A percentile compares a stretch with the other conserved stretches of the same genome.
Evolutionary conservation across 2,797 vertebrate genomes (phyloP).

Genomic region (Spondyliosoma cantharus): DNA sequence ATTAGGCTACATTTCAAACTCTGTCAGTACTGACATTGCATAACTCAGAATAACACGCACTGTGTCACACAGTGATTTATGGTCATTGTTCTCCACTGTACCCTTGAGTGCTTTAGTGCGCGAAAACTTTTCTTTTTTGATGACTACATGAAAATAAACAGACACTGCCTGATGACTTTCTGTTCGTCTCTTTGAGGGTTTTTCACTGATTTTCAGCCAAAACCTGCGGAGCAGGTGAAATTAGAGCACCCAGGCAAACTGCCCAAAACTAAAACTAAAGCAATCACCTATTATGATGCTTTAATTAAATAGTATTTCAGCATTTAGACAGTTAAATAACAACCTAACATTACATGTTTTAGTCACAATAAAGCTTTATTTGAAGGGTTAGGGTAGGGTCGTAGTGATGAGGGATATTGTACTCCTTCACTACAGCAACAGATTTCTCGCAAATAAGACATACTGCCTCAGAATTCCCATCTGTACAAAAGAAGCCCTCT

Average conservation of each 20-base stretch:
- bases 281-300: too few relatives aligned
- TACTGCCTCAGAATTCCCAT: too few relatives aligned
- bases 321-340: too few relatives aligned
- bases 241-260: background rate
- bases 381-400: too few relatives aligned
- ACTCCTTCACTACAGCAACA: too few relatives aligned
- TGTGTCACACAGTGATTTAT: conserved; percentile 76
- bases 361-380: too few relatives aligned
- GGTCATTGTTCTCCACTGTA: conserved; percentile 67
- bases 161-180: conserved; percentile 54
- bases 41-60: conserved; percentile 58
- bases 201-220: conserved; percentile 51
- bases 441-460: too few relatives aligned
- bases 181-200: conserved; percentile 45
- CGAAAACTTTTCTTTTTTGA: conserved; percentile 73
- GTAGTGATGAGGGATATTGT: too few relatives aligned
- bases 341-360: too few relatives aligned
- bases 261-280: too few relatives aligned
- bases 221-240: conserved; percentile 45
- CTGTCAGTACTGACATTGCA: conserved; percentile 69
- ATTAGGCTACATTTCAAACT: conserved; percentile 74
- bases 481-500: too few relatives aligned
- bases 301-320: too few relatives aligned
- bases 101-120: conserved; percentile 66
- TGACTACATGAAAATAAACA: conserved; percentile 77